Base-by-base conservation (phyloP, 2,888 invertebrate species). In the Tinea pellionella region DNA sequence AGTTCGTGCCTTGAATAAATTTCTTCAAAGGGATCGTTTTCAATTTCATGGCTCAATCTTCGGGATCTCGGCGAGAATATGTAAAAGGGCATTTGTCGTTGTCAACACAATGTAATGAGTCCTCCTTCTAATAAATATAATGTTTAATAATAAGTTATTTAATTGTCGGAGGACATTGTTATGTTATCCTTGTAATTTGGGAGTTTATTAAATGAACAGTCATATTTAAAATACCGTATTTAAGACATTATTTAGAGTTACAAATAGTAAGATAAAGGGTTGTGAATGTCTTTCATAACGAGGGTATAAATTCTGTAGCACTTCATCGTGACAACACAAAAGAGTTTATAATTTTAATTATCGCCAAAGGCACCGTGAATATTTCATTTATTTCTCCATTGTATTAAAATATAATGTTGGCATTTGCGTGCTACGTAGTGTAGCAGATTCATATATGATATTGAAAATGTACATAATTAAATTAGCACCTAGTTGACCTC, bases 41-140 rank as follows among this genome's bases (percentile, higher is more conserved):
- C 86, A 85, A 84, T 85, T 87, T 83, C 85, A 86, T 83, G 84
- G 85, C 84, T 87, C 83, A 83, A 86, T 87, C 85, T 85, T 83
- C 79, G 81, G 82, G 77, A 85, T 82, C 85, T 85, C 77, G 75
- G 77, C 73, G 78, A 77, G 84, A 85, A 82, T 84, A 85, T 83
- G 84, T 84, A 84, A 84, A 84, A 75, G 84, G 84, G 80, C 85
- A 84, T 85, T 84, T 84, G 83, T 84, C 82, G 83, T 78, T 82
- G 84, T 84, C 84, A 84, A 84, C 84, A 84, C 80, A 74, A 71
- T 80, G 79, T 86, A 84, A 86, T 84, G 85, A 85, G 83, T 75
- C 78, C 71, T 72, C 75, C 19, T 73, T 75, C 75, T 75, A 81
- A 16, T 32, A 8, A 47, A 13, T 16, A 47, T 15, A 9, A 55